Conservation (phyloP, 2,113 vertebrate species). For the Corvus cornix region DNA sequence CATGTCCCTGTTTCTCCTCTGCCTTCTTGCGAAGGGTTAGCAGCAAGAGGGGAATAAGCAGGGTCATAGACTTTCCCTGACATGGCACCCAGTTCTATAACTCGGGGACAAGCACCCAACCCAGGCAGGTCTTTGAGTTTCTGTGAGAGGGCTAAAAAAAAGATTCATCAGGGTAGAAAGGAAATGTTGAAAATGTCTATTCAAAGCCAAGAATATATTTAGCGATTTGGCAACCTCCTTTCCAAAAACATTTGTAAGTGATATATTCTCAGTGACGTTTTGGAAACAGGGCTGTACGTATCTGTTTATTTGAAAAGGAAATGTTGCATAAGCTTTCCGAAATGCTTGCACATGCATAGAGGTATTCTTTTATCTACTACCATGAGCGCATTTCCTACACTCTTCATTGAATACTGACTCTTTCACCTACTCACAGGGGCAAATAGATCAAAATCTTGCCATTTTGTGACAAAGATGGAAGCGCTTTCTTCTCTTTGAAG, state of each 20-base stretch:
- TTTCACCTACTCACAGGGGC: background rate
- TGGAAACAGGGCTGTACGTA: conserved; percentile 42
- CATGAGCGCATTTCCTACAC: background rate
- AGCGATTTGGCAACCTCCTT: conserved; percentile 8
- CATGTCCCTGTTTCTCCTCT: background rate
- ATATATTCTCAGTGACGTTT: conserved; percentile 17
- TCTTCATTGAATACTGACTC: background rate
- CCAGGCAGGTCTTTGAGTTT: background rate
- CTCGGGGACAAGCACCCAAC: background rate
- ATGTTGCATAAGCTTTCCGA: conserved; percentile 28
- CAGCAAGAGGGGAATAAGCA: background rate
- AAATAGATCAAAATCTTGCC: conserved; percentile 46
- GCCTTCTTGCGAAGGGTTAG: background rate
- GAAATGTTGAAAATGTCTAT: background rate
- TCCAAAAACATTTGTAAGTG: conserved; percentile 15
- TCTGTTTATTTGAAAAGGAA: conserved; percentile 57
- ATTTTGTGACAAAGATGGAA: background rate
- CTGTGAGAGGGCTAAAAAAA: background rate
- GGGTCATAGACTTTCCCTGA: background rate
- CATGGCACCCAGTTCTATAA: fast-evolving
- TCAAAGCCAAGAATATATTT: background rate
- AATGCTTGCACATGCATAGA: background rate
- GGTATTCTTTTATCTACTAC: conserved; percentile 54
- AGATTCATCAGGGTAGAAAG: background rate
- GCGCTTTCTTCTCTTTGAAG: background rate